Evolutionary conservation across 2,113 vertebrate genomes (phyloP).

Genomic region (Engystomops pustulosus): DNA sequence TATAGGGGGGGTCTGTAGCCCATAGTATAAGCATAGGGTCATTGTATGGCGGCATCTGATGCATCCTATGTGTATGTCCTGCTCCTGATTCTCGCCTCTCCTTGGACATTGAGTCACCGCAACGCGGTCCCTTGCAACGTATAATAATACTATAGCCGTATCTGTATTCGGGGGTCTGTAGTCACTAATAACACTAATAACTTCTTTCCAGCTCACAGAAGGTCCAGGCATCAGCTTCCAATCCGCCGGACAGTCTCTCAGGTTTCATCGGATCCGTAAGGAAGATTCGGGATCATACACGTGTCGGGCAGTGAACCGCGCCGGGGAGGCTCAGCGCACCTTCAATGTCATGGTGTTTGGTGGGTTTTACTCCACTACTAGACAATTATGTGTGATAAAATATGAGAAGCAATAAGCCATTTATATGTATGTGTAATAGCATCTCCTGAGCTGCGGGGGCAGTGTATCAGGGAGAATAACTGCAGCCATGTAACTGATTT

Average conservation of each 20-base stretch:
- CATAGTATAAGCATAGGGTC: too few species aligned
- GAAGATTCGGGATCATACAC: slow-evolving; percentile 78
- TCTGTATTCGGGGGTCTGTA: too few species aligned
- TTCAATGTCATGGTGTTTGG: slow-evolving; percentile 80
- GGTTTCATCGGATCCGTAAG: slow-evolving; percentile 76
- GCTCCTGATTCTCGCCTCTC: too few species aligned
- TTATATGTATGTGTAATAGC: background rate
- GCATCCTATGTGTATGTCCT: too few species aligned
- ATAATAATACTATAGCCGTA: background rate
- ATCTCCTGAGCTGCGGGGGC: background rate
- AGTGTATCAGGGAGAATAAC: background rate
- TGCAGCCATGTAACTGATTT: too few species aligned
- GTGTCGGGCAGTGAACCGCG: slow-evolving; percentile 79
- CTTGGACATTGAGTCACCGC: too few species aligned
- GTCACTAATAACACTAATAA: background rate
- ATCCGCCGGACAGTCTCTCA: slow-evolving; percentile 73
- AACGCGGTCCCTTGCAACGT: too few species aligned
- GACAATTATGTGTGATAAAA: background rate
- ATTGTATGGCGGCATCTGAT: too few species aligned
- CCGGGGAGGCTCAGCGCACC: slow-evolving; percentile 72
- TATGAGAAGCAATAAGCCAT: background rate
- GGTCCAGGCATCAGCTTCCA: slow-evolving; percentile 70
- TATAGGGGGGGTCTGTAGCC: background rate
- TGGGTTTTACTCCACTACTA: too few species aligned
- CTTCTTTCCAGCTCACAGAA: slow-evolving; percentile 69